Conservation (phyloP, 2,888 invertebrate genomes). For the Megamerina dolium region DNA sequence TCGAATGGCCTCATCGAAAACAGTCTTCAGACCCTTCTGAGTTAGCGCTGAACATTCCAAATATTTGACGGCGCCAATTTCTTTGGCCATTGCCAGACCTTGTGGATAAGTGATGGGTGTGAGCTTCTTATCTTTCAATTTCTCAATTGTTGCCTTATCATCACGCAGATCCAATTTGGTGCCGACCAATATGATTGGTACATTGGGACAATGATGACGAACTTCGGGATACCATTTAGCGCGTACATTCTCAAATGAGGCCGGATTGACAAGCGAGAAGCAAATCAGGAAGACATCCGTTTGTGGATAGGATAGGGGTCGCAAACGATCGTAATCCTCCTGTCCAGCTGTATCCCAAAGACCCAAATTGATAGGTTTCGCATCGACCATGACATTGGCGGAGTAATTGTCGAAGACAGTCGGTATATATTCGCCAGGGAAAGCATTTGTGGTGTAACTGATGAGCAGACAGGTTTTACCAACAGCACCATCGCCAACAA, state of each 20-base stretch:
- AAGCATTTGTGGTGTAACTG: constrained; percentile 47
- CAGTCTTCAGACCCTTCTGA: constrained; percentile 45
- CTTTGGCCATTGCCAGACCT: constrained; percentile 47
- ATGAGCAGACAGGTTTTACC: constrained; percentile 46
- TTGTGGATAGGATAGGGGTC: constrained; percentile 44
- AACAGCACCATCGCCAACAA: constrained; percentile 47
- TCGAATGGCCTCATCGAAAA: constrained; percentile 47
- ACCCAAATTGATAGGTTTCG: constrained; percentile 44
- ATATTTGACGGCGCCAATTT: constrained; percentile 45
- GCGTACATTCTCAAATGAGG: constrained; percentile 46
- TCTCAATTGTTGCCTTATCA: constrained; percentile 44
- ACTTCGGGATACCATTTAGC: constrained; percentile 48
- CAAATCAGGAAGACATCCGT: constrained; percentile 46
- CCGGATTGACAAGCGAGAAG: constrained; percentile 45
- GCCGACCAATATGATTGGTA: constrained; percentile 44
- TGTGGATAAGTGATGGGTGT: constrained; percentile 47
- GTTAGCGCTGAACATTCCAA: constrained; percentile 44
- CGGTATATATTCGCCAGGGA: constrained; percentile 45
- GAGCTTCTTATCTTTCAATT: constrained; percentile 44
- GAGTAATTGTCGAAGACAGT: constrained; percentile 47
- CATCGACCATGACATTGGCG: constrained; percentile 47
- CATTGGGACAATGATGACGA: constrained; percentile 46
- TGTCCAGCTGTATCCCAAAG: constrained; percentile 47
- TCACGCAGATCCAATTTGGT: constrained; percentile 45
- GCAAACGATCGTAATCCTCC: constrained; percentile 44